A percentile compares a stretch with the other conserved stretches of the same genome.
These are phyloP conservation scores for Oxytorus armatus DNA, from an alignment of 2,888 invertebrate genomes.

Conservation along the genomic window DNA sequence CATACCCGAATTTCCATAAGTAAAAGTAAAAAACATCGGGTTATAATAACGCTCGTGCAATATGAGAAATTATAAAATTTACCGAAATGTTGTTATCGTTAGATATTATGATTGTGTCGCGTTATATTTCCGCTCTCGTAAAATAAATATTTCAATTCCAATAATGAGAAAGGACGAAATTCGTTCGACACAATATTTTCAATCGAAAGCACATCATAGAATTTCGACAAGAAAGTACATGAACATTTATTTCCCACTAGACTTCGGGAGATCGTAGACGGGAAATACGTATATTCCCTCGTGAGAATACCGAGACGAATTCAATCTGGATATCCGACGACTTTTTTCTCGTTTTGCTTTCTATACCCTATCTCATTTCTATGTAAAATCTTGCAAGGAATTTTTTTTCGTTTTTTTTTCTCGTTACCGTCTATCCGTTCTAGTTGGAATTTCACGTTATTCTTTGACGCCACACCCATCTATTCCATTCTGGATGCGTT, in stretches of 20 bases:
- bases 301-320: slow-evolving; percentile 59
- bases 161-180: slow-evolving; percentile 11
- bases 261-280: slow-evolving; percentile 26
- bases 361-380: slow-evolving; percentile 48
- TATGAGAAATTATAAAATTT: too few species aligned
- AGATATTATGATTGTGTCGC: too few species aligned
- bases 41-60: too few species aligned
- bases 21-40: too few species aligned
- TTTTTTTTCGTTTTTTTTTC: slow-evolving; percentile 19
- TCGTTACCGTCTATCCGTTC: slow-evolving; percentile 9
- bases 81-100: too few species aligned
- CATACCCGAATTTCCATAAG: too few species aligned
- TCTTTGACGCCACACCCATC: slow-evolving; percentile 42
- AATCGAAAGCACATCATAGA: slow-evolving; percentile 33
- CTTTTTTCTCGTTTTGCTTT: slow-evolving; percentile 37
- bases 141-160: too few species aligned
- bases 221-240: slow-evolving; percentile 28
- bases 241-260: slow-evolving; percentile 53
- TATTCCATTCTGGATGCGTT: slow-evolving; percentile 39
- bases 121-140: too few species aligned
- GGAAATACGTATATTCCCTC: slow-evolving; percentile 55
- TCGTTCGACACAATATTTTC: slow-evolving; percentile 20
- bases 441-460: slow-evolving; percentile 38
- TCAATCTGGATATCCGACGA: slow-evolving; percentile 50
- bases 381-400: slow-evolving; percentile 45